These are phyloP conservation scores for Aptenodytes patagonicus DNA, from an alignment of 2,113 vertebrate species.

Conservation along the genomic window DNA sequence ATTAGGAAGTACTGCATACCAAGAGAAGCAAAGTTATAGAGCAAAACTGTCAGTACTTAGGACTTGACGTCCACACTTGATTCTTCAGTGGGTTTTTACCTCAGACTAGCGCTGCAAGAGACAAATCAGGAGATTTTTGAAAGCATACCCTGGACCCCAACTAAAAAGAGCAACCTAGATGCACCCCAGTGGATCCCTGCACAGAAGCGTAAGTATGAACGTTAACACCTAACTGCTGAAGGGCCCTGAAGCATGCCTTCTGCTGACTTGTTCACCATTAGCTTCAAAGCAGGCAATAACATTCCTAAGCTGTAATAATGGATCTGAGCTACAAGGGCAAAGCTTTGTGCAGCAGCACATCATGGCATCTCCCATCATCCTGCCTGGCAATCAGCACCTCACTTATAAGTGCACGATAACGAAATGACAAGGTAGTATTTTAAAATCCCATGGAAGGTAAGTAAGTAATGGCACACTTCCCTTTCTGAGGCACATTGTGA, in stretches of 20 bases:
- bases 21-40: neutral
- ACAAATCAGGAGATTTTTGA: neutral
- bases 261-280: neutral
- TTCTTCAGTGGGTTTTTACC: neutral
- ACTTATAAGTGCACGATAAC: fast-evolving
- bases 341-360: neutral
- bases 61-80: neutral
- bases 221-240: neutral
- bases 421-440: neutral
- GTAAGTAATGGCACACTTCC: neutral
- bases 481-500: neutral
- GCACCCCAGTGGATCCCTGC: neutral
- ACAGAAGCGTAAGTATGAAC: fast-evolving
- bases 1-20: neutral
- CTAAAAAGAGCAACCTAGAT: neutral
- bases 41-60: neutral
- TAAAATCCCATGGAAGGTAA: neutral
- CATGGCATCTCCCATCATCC: neutral
- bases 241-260: neutral
- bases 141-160: neutral
- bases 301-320: neutral
- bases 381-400: neutral
- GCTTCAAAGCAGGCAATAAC: neutral
- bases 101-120: neutral
- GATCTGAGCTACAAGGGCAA: neutral